Evolutionary conservation across 1,140 invertebrate species (phyloP), one percentile per base, ranked within the genome.

Genomic region (Formica exsecta): DNA sequence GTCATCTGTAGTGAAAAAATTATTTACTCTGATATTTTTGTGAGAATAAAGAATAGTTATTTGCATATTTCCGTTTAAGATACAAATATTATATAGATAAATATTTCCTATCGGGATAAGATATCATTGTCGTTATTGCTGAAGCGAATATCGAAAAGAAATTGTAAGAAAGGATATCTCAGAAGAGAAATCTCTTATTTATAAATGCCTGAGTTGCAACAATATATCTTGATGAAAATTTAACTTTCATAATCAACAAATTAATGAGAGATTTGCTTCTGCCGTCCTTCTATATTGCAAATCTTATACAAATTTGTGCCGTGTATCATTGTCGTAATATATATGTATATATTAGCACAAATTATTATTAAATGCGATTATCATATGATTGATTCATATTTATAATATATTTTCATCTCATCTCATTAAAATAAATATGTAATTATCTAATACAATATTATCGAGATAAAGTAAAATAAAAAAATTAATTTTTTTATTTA

Each of bases 231-330:
- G 44, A 32, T 61, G 86, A 74, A 29, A 75, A 86, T 87, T 83
- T 59, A 73, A 83, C 73, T 59, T 73, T 48, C 65, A 48, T 61
- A 71, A 61, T 86, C 74, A 32, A 71, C 32, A 48, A 89, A 86
- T 86, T 83, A 88, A 75, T 65, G 77, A 80, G 85, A 80, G 71
- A 86, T 86, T 86, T 86, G 85, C 77, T 86, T 86, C 85, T 89
- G 59, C 88, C 87, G 76, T 89, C 87, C 88, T 89, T 83, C 77
- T 87, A 68, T 77, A 81, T 51, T 59, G 68, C 86, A 77, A 89
- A 76, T 89, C 84, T 88, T 89, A 85, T 44, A 57, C 32, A 59
- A 89, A 83, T 83, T 83, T 83, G 8, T 66, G 71, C 57, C 65
- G 16, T 79, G 19, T 44, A 44, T 54, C n/a, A 22, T 22, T 59